Evolutionary conservation across 2,113 vertebrate species (phyloP).

Genomic region (Rhinogobius similis): DNA sequence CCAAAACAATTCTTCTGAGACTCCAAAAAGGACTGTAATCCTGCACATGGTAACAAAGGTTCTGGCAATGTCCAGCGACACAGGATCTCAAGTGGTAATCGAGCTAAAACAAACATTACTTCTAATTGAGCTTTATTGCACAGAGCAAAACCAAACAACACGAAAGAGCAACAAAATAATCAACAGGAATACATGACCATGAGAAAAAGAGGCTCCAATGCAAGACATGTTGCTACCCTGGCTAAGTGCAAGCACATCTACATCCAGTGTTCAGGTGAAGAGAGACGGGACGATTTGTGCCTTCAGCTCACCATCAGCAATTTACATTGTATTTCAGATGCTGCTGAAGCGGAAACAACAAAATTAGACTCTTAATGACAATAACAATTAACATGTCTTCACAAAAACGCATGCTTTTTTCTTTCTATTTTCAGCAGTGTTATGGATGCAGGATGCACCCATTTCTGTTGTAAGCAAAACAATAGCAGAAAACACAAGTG

Average conservation of each 20-base stretch:
- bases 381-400: slow-evolving; percentile 30
- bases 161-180: slow-evolving; percentile 59
- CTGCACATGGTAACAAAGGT: background rate
- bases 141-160: slow-evolving; percentile 30
- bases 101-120: background rate
- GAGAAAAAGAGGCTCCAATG: background rate
- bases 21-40: background rate
- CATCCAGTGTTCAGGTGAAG: slow-evolving; percentile 51
- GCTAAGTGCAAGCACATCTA: slow-evolving; percentile 62
- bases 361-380: slow-evolving; percentile 70
- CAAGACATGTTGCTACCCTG: slow-evolving; percentile 48
- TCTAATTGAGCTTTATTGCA: background rate
- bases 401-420: background rate
- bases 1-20: slow-evolving; percentile 65
- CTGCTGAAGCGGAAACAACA: slow-evolving; percentile 68
- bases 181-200: slow-evolving; percentile 8
- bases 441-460: background rate
- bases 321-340: slow-evolving; percentile 80
- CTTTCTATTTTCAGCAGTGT: background rate
- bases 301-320: slow-evolving; percentile 76
- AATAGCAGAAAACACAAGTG: slow-evolving; percentile 42
- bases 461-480: slow-evolving; percentile 28
- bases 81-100: background rate
- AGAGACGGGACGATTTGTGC: slow-evolving; percentile 73
- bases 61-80: background rate